phyloP scores from a whole-genome alignment of 2,113 vertebrate genomes.

The Alligator sinensis region DNA sequence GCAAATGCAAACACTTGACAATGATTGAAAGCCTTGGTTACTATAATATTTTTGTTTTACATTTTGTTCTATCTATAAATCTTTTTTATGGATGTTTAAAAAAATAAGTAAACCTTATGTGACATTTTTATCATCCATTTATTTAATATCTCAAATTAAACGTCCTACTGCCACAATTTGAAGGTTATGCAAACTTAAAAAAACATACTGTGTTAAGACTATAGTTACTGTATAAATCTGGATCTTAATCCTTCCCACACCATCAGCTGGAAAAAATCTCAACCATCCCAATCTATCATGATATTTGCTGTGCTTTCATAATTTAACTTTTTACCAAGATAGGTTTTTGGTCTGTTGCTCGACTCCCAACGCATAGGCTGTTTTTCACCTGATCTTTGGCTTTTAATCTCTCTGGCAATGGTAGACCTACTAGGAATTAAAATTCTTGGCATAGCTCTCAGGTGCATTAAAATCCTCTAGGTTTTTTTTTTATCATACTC shows the following conservation, averaged over 20 bases:
- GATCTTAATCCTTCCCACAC: accelerated
- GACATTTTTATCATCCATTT: background rate
- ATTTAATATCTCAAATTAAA: constrained; percentile 47
- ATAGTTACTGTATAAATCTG: background rate
- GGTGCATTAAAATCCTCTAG: background rate
- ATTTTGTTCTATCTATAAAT: constrained; percentile 61
- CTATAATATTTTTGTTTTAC: constrained; percentile 73
- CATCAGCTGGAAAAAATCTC: background rate
- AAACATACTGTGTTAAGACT: background rate
- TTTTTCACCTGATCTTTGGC: constrained; percentile 10
- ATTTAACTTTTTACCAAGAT: background rate
- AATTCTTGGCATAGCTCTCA: background rate
- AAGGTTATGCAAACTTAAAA: constrained; percentile 37
- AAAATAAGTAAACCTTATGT: constrained; percentile 39
- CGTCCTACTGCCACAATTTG: background rate
- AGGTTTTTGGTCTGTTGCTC: background rate
- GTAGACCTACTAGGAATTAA: constrained; percentile 35
- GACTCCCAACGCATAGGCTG: background rate
- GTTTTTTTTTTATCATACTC: background rate
- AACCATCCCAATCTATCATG: background rate
- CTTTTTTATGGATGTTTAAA: constrained; percentile 38
- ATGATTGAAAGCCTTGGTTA: constrained; percentile 54
- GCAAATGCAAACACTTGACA: constrained; percentile 59
- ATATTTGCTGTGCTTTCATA: background rate
- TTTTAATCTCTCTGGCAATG: constrained; percentile 16